Conservation (phyloP, 2,113 vertebrate species). For the Callithrix jacchus region DNA sequence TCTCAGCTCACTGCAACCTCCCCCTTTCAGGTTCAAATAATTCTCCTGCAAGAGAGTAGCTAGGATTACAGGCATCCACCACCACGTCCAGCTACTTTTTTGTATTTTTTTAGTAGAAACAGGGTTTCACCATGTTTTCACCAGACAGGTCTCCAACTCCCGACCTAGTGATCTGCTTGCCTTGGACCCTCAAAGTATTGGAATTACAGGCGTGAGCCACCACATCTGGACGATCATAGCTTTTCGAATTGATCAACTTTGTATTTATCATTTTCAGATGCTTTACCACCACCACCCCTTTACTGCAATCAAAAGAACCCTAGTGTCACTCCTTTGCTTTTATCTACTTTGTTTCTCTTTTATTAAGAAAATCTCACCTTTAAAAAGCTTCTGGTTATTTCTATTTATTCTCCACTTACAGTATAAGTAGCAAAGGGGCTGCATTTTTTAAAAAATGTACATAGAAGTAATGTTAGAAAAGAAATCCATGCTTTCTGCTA, state of each 20-base stretch:
- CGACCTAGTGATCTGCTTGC: too few relatives aligned
- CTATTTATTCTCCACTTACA: not conserved
- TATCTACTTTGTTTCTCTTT: slow-evolving; percentile 18
- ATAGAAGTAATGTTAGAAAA: not conserved
- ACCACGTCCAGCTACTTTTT: too few relatives aligned
- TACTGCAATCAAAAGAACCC: not conserved
- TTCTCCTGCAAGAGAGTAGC: too few relatives aligned
- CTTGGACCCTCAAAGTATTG: too few relatives aligned
- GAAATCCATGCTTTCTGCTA: not conserved
- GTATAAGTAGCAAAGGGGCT: not conserved
- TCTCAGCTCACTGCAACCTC: too few relatives aligned
- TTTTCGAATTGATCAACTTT: not conserved
- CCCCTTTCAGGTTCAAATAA: too few relatives aligned
- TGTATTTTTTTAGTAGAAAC: too few relatives aligned
- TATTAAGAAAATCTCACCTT: not conserved
- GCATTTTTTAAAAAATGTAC: not conserved
- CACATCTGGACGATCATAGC: fast-evolving
- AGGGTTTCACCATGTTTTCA: too few relatives aligned
- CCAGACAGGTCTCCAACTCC: too few relatives aligned
- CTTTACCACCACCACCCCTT: not conserved
- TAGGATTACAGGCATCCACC: too few relatives aligned
- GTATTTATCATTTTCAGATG: not conserved
- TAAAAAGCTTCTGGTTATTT: not conserved
- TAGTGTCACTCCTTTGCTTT: not conserved
- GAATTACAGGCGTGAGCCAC: too few relatives aligned